phyloP scores from a whole-genome alignment of 2,888 invertebrate genomes.

The Lasioglossum morio region DNA sequence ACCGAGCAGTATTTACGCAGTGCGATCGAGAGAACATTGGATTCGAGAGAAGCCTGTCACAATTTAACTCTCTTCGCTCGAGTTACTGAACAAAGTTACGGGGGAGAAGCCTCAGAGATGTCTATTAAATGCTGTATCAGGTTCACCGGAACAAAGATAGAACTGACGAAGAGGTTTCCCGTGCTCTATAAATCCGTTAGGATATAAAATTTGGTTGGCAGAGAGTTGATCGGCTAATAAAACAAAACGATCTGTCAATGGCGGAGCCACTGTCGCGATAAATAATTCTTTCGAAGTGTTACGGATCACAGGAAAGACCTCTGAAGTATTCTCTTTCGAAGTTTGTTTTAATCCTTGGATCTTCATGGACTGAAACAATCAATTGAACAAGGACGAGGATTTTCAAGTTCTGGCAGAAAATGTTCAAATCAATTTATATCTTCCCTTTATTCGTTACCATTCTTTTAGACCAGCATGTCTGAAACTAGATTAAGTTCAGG shows the following conservation, averaged over 20 bases:
- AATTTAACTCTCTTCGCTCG: not conserved
- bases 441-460: not conserved
- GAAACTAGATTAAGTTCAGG: no score
- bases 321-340: not conserved
- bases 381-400: not conserved
- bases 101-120: not conserved
- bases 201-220: not conserved
- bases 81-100: not conserved
- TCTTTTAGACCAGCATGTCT: no score
- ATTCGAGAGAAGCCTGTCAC: not conserved
- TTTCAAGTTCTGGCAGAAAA: not conserved
- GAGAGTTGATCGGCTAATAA: not conserved
- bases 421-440: not conserved
- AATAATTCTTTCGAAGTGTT: not conserved
- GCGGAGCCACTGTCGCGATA: not conserved
- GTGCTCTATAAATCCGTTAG: not conserved
- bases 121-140: conserved; percentile 10
- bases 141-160: not conserved
- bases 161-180: not conserved
- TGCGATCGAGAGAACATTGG: not conserved
- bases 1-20: not conserved
- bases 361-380: not conserved
- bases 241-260: not conserved
- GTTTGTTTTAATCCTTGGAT: not conserved
- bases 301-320: not conserved